A percentile compares a stretch with the other conserved stretches of the same genome.
phyloP scores from a whole-genome alignment of 2,113 vertebrate species.

The Chloropsis cyanopogon region DNA sequence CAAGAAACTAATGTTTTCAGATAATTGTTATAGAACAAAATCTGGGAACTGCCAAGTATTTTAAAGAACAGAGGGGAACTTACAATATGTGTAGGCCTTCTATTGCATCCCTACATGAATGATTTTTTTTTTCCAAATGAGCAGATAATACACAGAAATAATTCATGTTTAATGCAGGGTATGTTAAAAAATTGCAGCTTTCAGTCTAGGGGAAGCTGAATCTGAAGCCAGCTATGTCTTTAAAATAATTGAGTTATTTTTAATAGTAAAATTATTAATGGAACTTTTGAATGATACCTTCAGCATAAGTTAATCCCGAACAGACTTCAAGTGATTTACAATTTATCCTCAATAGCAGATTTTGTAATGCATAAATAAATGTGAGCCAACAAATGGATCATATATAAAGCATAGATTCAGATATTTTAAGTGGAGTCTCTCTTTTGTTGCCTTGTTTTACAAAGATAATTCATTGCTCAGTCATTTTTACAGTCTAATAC shows the following conservation, averaged over 20 bases:
- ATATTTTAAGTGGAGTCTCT: slow-evolving; percentile 9
- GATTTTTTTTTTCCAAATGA: not conserved
- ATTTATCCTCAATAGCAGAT: not conserved
- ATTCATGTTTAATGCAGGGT: not conserved
- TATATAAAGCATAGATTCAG: slow-evolving; percentile 24
- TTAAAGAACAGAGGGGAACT: not conserved
- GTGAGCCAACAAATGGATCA: slow-evolving; percentile 9
- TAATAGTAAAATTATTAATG: slow-evolving; percentile 33
- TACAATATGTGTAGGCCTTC: not conserved
- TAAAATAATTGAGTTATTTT: slow-evolving; percentile 23
- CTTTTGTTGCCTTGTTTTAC: slow-evolving; percentile 25
- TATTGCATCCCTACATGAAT: not conserved
- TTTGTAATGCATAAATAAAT: slow-evolving; percentile 25
- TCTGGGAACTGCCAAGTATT: not conserved
- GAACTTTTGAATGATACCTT: not conserved
- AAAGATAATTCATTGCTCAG: slow-evolving; percentile 16
- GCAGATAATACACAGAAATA: not conserved
- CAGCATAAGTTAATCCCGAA: not conserved
- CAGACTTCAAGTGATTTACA: not conserved
- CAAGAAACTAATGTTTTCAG: not conserved
- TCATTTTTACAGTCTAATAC: slow-evolving; percentile 17
- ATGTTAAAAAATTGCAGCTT: not conserved
- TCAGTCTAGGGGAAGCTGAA: not conserved
- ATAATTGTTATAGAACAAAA: not conserved
- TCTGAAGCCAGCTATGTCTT: not conserved